Conservation (phyloP, 2,888 invertebrate species). For the Azorinus chamasolen region DNA sequence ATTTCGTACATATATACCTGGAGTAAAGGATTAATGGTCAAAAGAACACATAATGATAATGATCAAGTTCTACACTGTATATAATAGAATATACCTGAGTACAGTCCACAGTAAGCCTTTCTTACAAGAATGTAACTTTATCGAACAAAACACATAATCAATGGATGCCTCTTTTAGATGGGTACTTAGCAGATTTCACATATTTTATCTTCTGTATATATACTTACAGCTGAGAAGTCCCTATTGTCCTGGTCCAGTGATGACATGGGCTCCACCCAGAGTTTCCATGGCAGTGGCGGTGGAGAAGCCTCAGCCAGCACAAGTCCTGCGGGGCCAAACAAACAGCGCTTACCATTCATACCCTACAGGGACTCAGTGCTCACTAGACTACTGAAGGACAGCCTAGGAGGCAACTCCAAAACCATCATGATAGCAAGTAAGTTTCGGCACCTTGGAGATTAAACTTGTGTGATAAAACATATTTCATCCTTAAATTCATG, state of each 20-base stretch:
- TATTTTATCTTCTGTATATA: background rate
- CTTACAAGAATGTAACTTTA: too few relatives aligned
- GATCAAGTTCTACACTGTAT: too few relatives aligned
- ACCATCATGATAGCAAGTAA: conserved; percentile 94
- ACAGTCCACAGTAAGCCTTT: too few relatives aligned
- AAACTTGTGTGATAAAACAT: background rate
- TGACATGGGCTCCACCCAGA: conserved; percentile 77
- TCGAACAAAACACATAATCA: too few relatives aligned
- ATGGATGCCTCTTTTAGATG: too few relatives aligned
- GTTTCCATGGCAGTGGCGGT: conserved; percentile 66
- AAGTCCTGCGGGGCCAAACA: conserved; percentile 64
- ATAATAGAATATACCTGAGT: too few relatives aligned
- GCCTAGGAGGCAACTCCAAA: conserved; percentile 92
- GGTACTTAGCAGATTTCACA: too few relatives aligned
- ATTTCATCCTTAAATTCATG: too few relatives aligned
- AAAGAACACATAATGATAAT: too few relatives aligned
- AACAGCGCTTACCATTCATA: conserved; percentile 88
- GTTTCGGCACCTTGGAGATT: too few relatives aligned
- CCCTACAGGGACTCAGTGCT: conserved; percentile 93
- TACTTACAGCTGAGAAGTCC: conserved; percentile 86
- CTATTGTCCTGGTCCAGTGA: conserved; percentile 80
- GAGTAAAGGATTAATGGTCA: too few relatives aligned
- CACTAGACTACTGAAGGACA: conserved; percentile 93
- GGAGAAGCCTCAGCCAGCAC: conserved; percentile 54
- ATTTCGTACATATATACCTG: too few relatives aligned